A percentile compares a stretch with the other conserved stretches of the same genome.
Evolutionary conservation across 2,113 vertebrate species (phyloP).

Genomic region (Oncorhynchus kisutch): DNA sequence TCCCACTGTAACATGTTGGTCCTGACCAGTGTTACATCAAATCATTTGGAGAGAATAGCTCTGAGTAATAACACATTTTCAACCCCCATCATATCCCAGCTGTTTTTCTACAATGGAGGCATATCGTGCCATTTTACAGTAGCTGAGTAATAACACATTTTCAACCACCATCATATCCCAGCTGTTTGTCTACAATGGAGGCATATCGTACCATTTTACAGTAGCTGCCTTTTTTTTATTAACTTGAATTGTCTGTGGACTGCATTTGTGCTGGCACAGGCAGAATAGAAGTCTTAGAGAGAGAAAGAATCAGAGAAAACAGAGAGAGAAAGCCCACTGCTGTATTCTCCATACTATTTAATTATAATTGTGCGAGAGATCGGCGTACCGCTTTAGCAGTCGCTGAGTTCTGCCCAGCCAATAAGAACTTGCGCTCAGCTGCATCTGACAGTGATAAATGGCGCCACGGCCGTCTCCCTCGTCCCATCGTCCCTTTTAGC

Average conservation of each 20-base stretch:
- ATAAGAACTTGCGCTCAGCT: constrained; percentile 72
- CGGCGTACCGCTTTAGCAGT: constrained; percentile 66
- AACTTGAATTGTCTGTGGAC: neutral
- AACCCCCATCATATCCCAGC: no score
- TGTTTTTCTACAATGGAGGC: no score
- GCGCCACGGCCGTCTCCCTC: constrained; percentile 60
- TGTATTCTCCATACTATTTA: constrained; percentile 44
- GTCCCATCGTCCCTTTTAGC: constrained; percentile 62
- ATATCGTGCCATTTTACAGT: constrained; percentile 9
- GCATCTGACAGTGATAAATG: constrained; percentile 77
- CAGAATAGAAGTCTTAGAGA: constrained; percentile 27
- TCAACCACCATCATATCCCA: no score
- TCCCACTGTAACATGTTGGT: neutral
- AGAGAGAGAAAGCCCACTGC: constrained; percentile 24
- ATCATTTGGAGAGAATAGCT: neutral
- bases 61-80: no score
- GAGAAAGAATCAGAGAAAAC: constrained; percentile 39
- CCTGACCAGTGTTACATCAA: neutral
- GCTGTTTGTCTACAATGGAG: no score
- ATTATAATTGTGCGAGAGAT: constrained; percentile 60
- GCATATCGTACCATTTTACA: constrained; percentile 9
- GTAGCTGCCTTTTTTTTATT: constrained; percentile 27
- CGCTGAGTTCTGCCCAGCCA: constrained; percentile 72
- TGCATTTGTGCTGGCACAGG: constrained; percentile 34
- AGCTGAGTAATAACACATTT: neutral